Evolutionary conservation across 2,113 vertebrate genomes (phyloP).

Genomic region (Callorhinus ursinus): DNA sequence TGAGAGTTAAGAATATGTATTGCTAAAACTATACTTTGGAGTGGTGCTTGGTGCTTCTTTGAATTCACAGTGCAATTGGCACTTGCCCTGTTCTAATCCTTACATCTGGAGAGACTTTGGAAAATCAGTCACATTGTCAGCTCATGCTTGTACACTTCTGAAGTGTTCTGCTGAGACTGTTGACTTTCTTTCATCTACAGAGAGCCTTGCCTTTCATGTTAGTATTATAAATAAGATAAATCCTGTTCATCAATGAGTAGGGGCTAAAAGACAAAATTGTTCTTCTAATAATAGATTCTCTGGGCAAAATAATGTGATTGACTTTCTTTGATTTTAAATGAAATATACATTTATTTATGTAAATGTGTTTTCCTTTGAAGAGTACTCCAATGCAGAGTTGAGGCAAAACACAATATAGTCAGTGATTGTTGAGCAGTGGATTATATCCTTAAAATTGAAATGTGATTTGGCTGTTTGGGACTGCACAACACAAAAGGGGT

Average conservation of each 20-base stretch:
- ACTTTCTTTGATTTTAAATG: conserved; percentile 68
- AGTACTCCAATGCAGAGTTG: not conserved
- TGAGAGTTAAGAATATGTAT: not conserved
- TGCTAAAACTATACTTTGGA: not conserved
- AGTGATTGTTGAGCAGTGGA: conserved; percentile 7
- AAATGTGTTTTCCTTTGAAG: conserved; percentile 64
- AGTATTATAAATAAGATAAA: conserved; percentile 56
- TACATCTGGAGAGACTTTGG: not conserved
- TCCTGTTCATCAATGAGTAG: not conserved
- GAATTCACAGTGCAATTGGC: not conserved
- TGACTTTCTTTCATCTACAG: not conserved
- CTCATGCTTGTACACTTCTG: not conserved
- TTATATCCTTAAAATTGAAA: conserved; percentile 32
- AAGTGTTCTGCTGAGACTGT: not conserved
- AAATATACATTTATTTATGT: conserved; percentile 65
- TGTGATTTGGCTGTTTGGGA: not conserved
- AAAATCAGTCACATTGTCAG: not conserved
- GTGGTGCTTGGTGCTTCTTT: not conserved
- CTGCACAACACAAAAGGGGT: not conserved
- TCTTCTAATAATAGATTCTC: conserved; percentile 48
- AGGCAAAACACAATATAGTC: not conserved
- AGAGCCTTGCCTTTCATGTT: conserved; percentile 37
- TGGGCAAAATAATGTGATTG: conserved; percentile 54
- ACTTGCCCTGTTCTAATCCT: not conserved
- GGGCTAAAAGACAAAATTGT: conserved; percentile 50